A percentile compares a stretch with the other conserved stretches of the same genome.
phyloP scores from a whole-genome alignment of 2,113 vertebrate genomes.

The Emydura subglobosa region DNA sequence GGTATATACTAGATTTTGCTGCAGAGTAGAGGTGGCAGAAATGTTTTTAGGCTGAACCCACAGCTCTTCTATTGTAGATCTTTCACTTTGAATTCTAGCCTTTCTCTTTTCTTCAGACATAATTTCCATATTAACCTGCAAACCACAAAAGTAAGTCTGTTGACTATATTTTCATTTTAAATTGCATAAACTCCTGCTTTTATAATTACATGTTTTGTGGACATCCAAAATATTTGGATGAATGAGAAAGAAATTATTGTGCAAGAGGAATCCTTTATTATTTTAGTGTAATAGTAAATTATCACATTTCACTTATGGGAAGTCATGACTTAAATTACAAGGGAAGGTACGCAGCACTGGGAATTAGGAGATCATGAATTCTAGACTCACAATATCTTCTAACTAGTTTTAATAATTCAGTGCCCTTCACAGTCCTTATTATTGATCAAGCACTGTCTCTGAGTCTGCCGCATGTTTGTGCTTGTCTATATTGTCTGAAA shows the following conservation, averaged over 20 bases:
- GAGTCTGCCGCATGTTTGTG: neutral
- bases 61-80: neutral
- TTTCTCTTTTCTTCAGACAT: neutral
- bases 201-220: neutral
- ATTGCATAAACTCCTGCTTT: too few species aligned
- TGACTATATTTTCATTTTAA: neutral
- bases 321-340: neutral
- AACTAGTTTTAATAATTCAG: neutral
- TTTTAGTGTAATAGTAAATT: neutral
- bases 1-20: conserved; percentile 73
- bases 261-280: neutral
- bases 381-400: neutral
- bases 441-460: neutral
- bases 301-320: neutral
- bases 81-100: neutral
- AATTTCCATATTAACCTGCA: neutral
- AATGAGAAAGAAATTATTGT: neutral
- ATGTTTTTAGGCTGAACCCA: neutral
- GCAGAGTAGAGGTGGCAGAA: neutral
- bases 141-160: neutral
- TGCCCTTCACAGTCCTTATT: neutral
- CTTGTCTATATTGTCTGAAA: neutral
- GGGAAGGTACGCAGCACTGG: neutral
- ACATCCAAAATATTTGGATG: neutral
- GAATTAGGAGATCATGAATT: neutral